These are phyloP conservation scores for Lordiphosa stackelbergi DNA, from an alignment of 1,140 invertebrate species.

Conservation along the genomic window DNA sequence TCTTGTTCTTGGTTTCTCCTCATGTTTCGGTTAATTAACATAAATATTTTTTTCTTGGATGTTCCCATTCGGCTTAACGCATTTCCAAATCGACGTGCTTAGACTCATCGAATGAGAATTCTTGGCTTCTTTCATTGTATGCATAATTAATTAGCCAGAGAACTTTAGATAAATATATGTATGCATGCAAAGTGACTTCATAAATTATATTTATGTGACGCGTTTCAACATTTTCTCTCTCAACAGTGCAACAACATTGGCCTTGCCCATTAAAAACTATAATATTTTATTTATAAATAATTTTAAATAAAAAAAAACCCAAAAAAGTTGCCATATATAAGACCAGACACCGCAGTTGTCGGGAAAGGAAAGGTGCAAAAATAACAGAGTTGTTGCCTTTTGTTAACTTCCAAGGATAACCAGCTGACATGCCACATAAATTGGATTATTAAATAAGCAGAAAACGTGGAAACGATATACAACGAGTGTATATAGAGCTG, in stretches of 20 bases:
- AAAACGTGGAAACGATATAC: slow-evolving; percentile 23
- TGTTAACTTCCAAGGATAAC: slow-evolving; percentile 52
- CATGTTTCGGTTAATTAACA: slow-evolving; percentile 48
- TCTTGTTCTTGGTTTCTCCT: slow-evolving; percentile 1
- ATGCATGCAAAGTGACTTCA: slow-evolving; percentile 9
- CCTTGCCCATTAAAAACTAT: slow-evolving; percentile 51
- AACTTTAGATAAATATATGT: slow-evolving; percentile 42
- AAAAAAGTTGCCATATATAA: slow-evolving; percentile 66
- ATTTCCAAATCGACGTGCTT: slow-evolving; percentile 51
- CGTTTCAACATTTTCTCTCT: slow-evolving; percentile 21
- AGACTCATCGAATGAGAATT: slow-evolving; percentile 40
- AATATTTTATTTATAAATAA: slow-evolving; percentile 23
- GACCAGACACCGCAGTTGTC: slow-evolving; percentile 35
- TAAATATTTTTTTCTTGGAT: slow-evolving; percentile 52
- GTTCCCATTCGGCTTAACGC: slow-evolving; percentile 49
- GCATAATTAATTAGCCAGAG: slow-evolving; percentile 62
- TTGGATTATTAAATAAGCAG: slow-evolving; percentile 62
- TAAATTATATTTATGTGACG: slow-evolving; percentile 49
- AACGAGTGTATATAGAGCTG: slow-evolving; percentile 31
- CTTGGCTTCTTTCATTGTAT: slow-evolving; percentile 50
- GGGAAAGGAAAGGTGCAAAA: slow-evolving; percentile 27
- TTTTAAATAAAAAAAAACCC: slow-evolving; percentile 33
- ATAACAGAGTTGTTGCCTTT: slow-evolving; percentile 38
- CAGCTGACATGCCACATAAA: slow-evolving; percentile 74
- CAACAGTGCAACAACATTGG: slow-evolving; percentile 57